Evolutionary conservation across 2,888 invertebrate genomes (phyloP), one percentile per base, ranked within the genome.

Genomic region (Amphiduros pacificus): DNA sequence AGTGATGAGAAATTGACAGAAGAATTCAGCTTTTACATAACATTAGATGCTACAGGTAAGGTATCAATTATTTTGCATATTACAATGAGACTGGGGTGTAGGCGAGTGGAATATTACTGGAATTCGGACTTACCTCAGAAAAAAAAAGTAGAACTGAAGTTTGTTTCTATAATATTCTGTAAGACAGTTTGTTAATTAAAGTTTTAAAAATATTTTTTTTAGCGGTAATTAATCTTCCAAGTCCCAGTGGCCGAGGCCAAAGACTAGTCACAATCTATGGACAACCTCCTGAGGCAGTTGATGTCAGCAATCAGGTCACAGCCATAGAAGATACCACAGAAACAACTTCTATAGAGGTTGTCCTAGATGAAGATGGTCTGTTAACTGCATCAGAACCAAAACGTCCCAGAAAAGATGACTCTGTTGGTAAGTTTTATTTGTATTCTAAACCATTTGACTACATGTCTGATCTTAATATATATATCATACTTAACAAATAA

Each of bases 1-100:
- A 88, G 89, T 75, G 87, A 89, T 78, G 82, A 85, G 14, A 87
- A 86, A 73, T 83, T 88, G 61, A 77, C 85, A 5, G 85, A 86
- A 68, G 89, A 90, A 75, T 90, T 89, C 80, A 82, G 85, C 48
- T 84, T 84, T 74, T 88, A 86, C 70, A 84, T 88, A 36, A 85
- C 85, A 68, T 75, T 85, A 50, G 86, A 52, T 28, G 40, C 54
- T 48, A 51, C 29, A 32, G 56, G 57, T 59, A 31, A 26, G 54
- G 52, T 32, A 49, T 49, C 22, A n/a, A 9, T n/a, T 49, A 49
- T 49, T 14, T 20, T 36, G 17, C 9, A 36, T 9, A 36, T n/a
- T n/a, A n/a, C n/a, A n/a, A n/a, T n/a, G n/a, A n/a, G n/a, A n/a
- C n/a, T n/a, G n/a, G n/a, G n/a, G n/a, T n/a, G n/a, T n/a, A n/a